phyloP scores from a whole-genome alignment of 2,888 invertebrate genomes.

The Synergus gifuensis region DNA sequence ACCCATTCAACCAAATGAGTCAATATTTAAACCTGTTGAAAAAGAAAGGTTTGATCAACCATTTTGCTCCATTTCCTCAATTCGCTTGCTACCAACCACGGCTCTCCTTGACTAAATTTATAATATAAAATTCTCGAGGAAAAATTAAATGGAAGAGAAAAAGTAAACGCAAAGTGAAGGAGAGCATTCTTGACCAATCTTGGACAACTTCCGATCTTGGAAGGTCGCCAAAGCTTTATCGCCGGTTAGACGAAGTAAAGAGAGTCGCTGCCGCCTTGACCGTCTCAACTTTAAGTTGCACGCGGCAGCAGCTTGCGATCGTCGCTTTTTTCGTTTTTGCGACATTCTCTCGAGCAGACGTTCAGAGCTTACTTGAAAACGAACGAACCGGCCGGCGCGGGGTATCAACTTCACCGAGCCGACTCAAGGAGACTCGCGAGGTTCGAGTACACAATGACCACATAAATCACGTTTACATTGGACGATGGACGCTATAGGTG shows the following conservation, averaged over 20 bases:
- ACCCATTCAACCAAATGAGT: background rate
- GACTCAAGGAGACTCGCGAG: constrained; percentile 15
- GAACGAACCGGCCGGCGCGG: background rate
- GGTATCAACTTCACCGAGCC: constrained; percentile 5
- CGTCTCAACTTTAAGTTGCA: background rate
- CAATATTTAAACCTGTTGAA: background rate
- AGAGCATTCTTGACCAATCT: background rate
- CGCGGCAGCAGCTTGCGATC: background rate
- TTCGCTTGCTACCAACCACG: background rate
- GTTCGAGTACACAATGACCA: constrained; percentile 60
- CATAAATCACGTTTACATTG: constrained; percentile 67
- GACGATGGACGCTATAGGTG: constrained; percentile 50
- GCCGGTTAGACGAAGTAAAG: background rate
- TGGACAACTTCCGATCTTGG: background rate
- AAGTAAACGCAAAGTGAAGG: background rate
- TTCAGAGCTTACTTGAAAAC: background rate
- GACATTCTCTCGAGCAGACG: constrained; percentile 8
- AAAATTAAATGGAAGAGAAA: background rate
- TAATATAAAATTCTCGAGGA: background rate
- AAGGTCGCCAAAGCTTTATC: background rate
- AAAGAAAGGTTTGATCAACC: background rate
- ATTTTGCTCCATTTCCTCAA: background rate
- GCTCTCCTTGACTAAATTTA: background rate
- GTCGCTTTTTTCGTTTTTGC: constrained; percentile 3
- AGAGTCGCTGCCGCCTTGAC: background rate